Evolutionary conservation across 2,888 invertebrate genomes (phyloP), one percentile per base, ranked within the genome.

Genomic region (Ramazzottius varieornatus): DNA sequence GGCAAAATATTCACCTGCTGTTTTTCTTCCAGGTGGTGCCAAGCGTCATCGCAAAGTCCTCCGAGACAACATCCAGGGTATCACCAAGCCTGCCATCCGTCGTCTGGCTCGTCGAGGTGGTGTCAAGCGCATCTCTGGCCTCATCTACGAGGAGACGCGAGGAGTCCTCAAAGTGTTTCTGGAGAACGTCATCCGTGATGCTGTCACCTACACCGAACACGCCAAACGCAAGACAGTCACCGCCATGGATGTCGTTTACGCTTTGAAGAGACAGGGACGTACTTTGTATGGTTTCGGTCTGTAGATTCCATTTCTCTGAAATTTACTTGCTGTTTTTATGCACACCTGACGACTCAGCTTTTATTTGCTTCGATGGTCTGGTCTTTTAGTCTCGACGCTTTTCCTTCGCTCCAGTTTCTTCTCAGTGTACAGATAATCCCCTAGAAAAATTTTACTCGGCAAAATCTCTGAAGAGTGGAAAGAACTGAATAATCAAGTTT

Each of bases 171-270:
- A 86, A 71, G 83, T 86, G 0, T 89, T 88, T 73, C 79, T 88
- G 67, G 86, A 86, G 74, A 86, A 86, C 73, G 86, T 87, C 40
- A 86, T 88, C 70, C 80, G 85, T 63, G 86, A 86, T 73, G 86
- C 86, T n/a, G 86, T 86, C 65, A 86, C 86, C 1, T 87, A 86
- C 75, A 87, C 86, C 0, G 86, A 88, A 73, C 86, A 88, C 73
- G 87, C 87, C 40, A 88, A 88, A 76, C 80, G 87, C 70, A 88
- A 88, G 78, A 88, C 87, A 1, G 87, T 88, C 63, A 88, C 86
- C 0, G 86, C 86, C 24, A 87, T 88, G 87, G 87, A 88, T 70
- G 85, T 88, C 20, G 86, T 88, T 64, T 88, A 87, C 72, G 86
- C 86, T n/a, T 75, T 87, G 72, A 87, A 88, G 73, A 79, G 86